Percentiles rank a stretch among this genome's conserved stretches.
phyloP scores from a whole-genome alignment of 2,113 vertebrate genomes.

The Typhlomys cinereus region DNA sequence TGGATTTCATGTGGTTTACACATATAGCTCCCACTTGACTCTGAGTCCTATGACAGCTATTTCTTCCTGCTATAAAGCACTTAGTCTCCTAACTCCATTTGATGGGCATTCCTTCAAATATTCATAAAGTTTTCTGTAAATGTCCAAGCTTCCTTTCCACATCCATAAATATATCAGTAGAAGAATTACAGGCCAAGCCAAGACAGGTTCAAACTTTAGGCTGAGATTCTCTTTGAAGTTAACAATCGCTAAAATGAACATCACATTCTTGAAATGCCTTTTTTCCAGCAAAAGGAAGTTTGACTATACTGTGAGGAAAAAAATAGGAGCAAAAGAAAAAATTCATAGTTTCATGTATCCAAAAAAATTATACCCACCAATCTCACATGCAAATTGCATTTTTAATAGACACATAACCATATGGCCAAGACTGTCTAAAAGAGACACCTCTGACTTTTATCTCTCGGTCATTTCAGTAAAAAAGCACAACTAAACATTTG shows the following conservation, averaged over 20 bases:
- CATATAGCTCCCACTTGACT: slow-evolving; percentile 43
- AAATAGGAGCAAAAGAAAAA: not conserved
- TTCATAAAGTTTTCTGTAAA: slow-evolving; percentile 66
- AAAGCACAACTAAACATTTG: not conserved
- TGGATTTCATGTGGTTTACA: slow-evolving; percentile 54
- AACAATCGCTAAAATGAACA: slow-evolving; percentile 34
- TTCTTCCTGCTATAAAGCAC: slow-evolving; percentile 54
- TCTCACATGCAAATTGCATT: not conserved
- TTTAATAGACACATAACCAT: not conserved
- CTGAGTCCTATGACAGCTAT: slow-evolving; percentile 30
- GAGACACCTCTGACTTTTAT: not conserved
- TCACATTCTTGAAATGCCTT: not conserved
- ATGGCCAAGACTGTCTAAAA: not conserved
- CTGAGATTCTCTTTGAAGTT: slow-evolving; percentile 42
- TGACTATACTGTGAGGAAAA: not conserved
- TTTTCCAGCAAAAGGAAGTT: not conserved
- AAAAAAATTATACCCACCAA: not conserved
- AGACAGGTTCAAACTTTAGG: slow-evolving; percentile 53
- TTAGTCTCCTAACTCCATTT: slow-evolving; percentile 49
- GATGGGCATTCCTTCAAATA: slow-evolving; percentile 63
- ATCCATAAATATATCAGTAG: slow-evolving; percentile 57
- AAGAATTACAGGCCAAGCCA: slow-evolving; percentile 14
- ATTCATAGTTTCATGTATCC: not conserved
- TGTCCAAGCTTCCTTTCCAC: slow-evolving; percentile 49
- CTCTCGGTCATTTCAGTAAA: not conserved